Base-by-base conservation (phyloP, 2,888 invertebrate genomes). In the Drosophila eohydei region DNA sequence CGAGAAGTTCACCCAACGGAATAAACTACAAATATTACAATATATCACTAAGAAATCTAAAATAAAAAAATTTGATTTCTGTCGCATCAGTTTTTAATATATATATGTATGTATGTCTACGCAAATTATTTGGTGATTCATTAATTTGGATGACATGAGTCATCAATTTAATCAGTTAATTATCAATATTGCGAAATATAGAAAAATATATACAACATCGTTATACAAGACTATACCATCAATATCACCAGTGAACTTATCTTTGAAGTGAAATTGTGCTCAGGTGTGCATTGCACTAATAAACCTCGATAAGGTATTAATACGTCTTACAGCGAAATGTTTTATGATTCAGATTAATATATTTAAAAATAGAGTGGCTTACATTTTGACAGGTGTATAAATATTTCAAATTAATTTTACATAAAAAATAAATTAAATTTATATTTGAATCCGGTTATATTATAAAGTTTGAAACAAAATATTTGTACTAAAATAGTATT, bases 101-200 rank as follows among this genome's bases (percentile, higher is more conserved):
- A 34, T 6, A 11, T 16, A 7, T 16, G 14, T 16, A 21, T 21
- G 11, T 11, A 40, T 54, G 28, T 40, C 3, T 14, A 28, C 11
- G 4, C 8, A 12, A 16, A 28, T 41, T 2, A 36, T 48, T 28
- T 7, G 11, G 14, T 58, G 58, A 68, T 43, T 74, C 44, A 64
- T 55, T 8, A n/a, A 6, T 9, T 50, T 50, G 14, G 3, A n/a
- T 7, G 12, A 28, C 32, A 66, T 81, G 82, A 87, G 48, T 81
- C 81, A 81, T 43, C 4, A 41, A 43, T 26, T 30, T n/a, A 46
- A 36, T 74, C 57, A 50, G 14, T 26, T 21, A 43, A 46, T 8
- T 12, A 59, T 32, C 12, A 58, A 46, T 51, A 36, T 11, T 11
- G 51, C 4, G 46, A 32, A 34, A 26, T 16, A 14, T 51, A 21